Evolutionary conservation across 2,888 invertebrate species (phyloP), one percentile per base, ranked within the genome.

Genomic region (Chelonus formosanus): DNA sequence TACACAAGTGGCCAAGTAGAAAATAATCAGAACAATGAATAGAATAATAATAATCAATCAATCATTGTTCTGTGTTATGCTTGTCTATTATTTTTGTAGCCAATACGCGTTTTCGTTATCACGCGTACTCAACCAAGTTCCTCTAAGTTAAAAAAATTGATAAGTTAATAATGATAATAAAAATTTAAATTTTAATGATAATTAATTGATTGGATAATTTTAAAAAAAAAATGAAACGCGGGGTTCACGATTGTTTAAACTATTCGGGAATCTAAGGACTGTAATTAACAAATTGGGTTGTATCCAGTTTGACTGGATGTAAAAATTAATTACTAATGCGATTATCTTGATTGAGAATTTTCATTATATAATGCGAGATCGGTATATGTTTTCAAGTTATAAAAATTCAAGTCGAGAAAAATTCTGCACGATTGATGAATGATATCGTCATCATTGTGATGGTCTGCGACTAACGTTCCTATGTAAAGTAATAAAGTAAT

Each of bases 401-500:
- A 52, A 65, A 53, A 58, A 35, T 53, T 50, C 31, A 60, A 52
- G 60, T 65, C 66, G 62, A 70, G 69, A 70, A 66, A 57, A 54
- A 70, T 63, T 20, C 20, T 67, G 60, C 64, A 65, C 68, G 67
- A 65, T 56, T 50, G 57, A 56, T 32, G 52, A 43, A 10, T 34
- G 48, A 7, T 59, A 63, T 36, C 75, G 74, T 70, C 68, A 72
- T 69, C 72, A 7, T 71, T 69, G 73, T 70, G 74, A 73, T 75
- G 75, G 77, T 75, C 75, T 78, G 77, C 40, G 40, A 76, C 77
- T 76, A 81, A 82, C 82, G 82, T 82, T 82, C 82, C 82, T 82
- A 82, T 82, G 82, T 82, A 82, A 82, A 82, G 82, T 82, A 81
- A 82, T 82, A 81, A 81, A 80, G 78, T 78, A 76, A 73, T 75